phyloP scores from a whole-genome alignment of 2,888 invertebrate genomes.

The Drosophila tripunctata region DNA sequence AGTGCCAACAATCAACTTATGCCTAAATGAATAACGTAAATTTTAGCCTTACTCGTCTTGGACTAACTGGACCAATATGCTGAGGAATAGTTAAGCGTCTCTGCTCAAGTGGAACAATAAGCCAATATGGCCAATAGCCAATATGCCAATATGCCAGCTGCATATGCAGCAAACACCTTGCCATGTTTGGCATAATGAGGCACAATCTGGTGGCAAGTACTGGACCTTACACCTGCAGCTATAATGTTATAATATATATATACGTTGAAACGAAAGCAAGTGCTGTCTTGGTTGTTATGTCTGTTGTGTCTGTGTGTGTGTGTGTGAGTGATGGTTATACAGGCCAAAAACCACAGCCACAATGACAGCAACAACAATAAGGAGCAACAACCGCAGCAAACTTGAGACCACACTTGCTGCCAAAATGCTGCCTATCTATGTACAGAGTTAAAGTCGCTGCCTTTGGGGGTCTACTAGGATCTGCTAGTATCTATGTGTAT shows the following conservation, averaged over 20 bases:
- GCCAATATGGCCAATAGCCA: conserved; percentile 45
- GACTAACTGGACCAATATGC: neutral
- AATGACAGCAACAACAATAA: conserved; percentile 18
- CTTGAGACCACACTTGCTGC: conserved; percentile 39
- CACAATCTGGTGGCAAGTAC: conserved; percentile 3
- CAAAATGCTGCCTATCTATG: conserved; percentile 43
- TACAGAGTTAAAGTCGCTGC: neutral
- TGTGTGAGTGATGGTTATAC: conserved; percentile 26
- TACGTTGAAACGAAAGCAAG: neutral
- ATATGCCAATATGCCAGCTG: conserved; percentile 46
- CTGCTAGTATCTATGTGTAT: neutral
- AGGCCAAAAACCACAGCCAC: conserved; percentile 16
- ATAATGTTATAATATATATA: too few species aligned
- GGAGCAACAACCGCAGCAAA: conserved; percentile 41
- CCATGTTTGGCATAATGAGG: conserved; percentile 44
- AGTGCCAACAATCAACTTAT: conserved; percentile 34
- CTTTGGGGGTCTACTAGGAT: neutral
- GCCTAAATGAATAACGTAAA: conserved; percentile 39
- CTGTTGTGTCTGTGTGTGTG: neutral
- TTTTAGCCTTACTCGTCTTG: neutral
- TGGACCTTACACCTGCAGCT: neutral
- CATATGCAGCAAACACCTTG: conserved; percentile 38
- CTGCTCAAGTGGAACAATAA: conserved; percentile 35
- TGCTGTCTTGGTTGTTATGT: conserved; percentile 4
- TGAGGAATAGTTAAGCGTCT: conserved; percentile 6